A percentile compares a stretch with the other conserved stretches of the same genome.
Conservation (phyloP, 2,797 vertebrate genomes). For the Muscicapa striata region DNA sequence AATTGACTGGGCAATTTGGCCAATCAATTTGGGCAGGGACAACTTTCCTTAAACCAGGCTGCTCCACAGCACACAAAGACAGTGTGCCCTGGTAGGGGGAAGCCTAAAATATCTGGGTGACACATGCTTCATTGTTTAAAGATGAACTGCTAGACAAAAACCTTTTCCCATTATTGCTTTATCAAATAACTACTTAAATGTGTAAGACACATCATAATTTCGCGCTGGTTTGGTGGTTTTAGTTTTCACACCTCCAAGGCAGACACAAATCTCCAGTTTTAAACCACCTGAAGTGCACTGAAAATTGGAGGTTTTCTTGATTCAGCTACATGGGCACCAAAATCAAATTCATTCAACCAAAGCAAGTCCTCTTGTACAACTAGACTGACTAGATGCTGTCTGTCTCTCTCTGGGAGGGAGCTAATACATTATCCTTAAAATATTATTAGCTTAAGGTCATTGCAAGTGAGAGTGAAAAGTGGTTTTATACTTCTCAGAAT, state of each 20-base stretch:
- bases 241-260: not conserved
- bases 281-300: not conserved
- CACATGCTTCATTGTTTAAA: not conserved
- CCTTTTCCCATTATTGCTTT: not conserved
- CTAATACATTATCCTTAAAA: not conserved
- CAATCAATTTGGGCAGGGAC: too few species aligned
- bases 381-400: not conserved
- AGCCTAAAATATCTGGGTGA: not conserved
- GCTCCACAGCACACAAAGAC: rapidly evolving
- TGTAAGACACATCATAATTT: not conserved
- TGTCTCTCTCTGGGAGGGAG: not conserved
- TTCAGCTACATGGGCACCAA: not conserved
- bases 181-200: not conserved
- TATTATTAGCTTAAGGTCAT: not conserved
- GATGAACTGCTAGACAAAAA: not conserved
- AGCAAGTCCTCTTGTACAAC: not conserved
- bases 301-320: not conserved
- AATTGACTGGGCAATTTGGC: rapidly evolving
- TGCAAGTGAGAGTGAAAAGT: not conserved
- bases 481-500: not conserved
- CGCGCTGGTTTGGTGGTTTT: not conserved
- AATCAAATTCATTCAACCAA: not conserved
- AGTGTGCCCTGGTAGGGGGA: too few species aligned
- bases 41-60: not conserved
- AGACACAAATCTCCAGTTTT: not conserved